These are phyloP conservation scores for Heterocephalus glaber DNA, from an alignment of 2,113 vertebrate genomes.

Conservation along the genomic window DNA sequence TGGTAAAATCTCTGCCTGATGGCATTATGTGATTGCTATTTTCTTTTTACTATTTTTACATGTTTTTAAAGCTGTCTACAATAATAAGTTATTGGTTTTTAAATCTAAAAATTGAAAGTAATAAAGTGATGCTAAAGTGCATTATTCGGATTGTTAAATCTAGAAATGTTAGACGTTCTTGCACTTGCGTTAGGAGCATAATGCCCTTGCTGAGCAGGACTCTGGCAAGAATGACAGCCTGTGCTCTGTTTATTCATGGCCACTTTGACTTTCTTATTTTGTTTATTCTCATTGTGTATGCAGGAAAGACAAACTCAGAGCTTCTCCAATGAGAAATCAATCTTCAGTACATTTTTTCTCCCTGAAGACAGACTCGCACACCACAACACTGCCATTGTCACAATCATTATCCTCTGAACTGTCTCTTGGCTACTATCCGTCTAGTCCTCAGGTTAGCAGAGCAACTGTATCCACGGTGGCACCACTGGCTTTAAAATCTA, in stretches of 20 bases:
- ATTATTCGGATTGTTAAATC: background rate
- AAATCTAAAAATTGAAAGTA: background rate
- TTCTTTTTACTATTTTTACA: conserved; percentile 1
- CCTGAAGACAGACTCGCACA: accelerated
- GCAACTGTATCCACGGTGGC: accelerated
- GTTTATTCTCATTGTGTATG: background rate
- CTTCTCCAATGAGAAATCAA: accelerated
- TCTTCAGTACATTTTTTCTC: conserved; percentile 36
- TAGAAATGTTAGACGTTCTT: background rate
- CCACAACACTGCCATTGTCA: accelerated
- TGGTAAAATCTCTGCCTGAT: background rate
- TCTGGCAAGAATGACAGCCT: background rate
- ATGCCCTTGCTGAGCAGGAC: background rate
- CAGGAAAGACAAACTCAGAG: background rate
- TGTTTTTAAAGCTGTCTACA: background rate
- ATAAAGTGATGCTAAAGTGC: background rate
- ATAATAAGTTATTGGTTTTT: background rate
- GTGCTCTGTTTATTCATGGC: no score
- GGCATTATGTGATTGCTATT: background rate
- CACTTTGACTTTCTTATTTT: conserved; percentile 17
- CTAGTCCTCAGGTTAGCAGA: background rate
- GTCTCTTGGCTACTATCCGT: background rate
- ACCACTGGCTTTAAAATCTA: background rate
- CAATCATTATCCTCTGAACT: background rate
- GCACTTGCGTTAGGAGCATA: background rate